Conservation (phyloP, 2,113 vertebrate genomes). For the Nothocercus nigrocapillus region DNA sequence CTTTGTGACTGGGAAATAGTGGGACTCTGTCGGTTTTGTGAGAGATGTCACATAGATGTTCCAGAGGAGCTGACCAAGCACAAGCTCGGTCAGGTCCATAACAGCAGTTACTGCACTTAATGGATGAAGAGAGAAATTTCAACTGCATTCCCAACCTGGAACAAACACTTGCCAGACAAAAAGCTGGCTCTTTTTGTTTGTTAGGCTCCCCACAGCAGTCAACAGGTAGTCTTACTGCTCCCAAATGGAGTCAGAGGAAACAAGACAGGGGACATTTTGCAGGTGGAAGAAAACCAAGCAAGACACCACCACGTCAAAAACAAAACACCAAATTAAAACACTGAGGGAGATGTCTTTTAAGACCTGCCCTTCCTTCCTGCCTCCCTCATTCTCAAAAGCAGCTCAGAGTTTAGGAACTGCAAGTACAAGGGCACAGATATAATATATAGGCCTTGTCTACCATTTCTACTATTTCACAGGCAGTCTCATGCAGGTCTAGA, state of each 20-base stretch:
- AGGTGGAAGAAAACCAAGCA: background rate
- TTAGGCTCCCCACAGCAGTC: no score
- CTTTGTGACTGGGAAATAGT: background rate
- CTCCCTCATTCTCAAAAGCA: rapidly evolving
- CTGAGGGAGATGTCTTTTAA: no score
- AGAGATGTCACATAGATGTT: background rate
- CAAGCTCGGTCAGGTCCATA: background rate
- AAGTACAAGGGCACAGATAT: background rate
- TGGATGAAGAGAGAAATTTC: background rate
- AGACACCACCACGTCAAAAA: background rate
- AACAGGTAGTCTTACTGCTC: background rate
- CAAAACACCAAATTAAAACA: background rate
- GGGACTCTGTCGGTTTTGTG: background rate
- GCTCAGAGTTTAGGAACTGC: background rate
- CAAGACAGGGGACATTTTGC: background rate
- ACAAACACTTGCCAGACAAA: background rate
- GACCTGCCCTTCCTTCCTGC: background rate
- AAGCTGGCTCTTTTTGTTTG: background rate
- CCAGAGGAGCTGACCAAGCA: background rate
- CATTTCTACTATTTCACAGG: background rate
- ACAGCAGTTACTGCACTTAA: background rate
- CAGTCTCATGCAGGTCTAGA: background rate
- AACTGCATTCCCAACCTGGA: background rate
- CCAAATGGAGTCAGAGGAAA: background rate
- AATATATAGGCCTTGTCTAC: rapidly evolving